phyloP scores from a whole-genome alignment of 1,140 invertebrate genomes.

The Schlechtendalia chinensis region DNA sequence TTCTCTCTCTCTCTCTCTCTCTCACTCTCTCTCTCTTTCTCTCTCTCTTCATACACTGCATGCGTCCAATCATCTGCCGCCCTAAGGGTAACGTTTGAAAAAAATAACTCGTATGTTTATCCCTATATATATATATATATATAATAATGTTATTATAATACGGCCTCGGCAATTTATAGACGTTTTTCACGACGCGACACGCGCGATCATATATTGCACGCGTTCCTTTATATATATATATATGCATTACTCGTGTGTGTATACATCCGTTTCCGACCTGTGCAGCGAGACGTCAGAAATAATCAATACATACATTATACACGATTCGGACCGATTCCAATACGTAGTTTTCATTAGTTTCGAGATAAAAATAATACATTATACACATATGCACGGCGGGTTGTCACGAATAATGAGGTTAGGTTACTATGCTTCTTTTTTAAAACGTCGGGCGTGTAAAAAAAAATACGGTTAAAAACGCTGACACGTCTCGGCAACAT shows the following conservation, averaged over 20 bases:
- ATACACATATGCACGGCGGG: not conserved
- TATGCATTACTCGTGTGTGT: not conserved
- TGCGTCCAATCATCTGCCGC: not conserved
- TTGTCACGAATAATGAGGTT: conserved; percentile 17
- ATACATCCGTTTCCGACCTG: not conserved
- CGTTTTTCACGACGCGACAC: not conserved
- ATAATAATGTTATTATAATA: not conserved
- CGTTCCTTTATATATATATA: too few relatives aligned
- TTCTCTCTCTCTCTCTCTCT: too few relatives aligned
- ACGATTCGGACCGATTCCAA: not conserved
- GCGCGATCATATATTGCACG: not conserved
- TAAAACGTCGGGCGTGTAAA: not conserved
- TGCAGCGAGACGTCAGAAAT: not conserved
- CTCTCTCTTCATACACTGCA: not conserved
- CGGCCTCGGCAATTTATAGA: not conserved
- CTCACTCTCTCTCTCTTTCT: too few relatives aligned
- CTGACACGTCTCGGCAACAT: conserved; percentile 14
- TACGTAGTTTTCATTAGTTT: not conserved
- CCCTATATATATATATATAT: not conserved
- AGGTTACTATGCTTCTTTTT: not conserved
- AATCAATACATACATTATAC: conserved; percentile 8
- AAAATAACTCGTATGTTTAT: not conserved
- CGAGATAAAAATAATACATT: not conserved
- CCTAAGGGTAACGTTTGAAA: not conserved
- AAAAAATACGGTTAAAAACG: conserved; percentile 1